These are phyloP conservation scores for Vanacampus margaritifer DNA, from an alignment of 2,113 vertebrate genomes.

Conservation along the genomic window DNA sequence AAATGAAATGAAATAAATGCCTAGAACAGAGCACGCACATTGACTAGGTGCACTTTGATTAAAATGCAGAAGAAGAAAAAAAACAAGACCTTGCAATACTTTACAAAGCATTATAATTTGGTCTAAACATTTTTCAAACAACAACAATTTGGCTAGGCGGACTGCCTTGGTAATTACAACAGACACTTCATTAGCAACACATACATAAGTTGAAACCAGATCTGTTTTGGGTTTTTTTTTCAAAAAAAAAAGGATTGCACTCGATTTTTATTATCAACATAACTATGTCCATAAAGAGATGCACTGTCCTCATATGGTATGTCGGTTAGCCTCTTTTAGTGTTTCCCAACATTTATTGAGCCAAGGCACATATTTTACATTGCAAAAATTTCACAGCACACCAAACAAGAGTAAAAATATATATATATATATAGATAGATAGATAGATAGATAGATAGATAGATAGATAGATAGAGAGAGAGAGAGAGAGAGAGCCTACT, in stretches of 20 bases:
- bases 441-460: too few species aligned
- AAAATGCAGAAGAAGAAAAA: background rate
- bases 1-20: slow-evolving; percentile 10
- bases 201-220: background rate
- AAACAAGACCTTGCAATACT: background rate
- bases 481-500: too few species aligned
- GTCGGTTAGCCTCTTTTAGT: too few species aligned
- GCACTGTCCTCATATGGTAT: background rate
- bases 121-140: too few species aligned
- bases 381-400: too few species aligned
- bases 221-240: too few species aligned
- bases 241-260: background rate
- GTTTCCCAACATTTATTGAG: too few species aligned
- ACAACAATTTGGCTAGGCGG: background rate
- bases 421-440: too few species aligned
- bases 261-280: background rate
- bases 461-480: too few species aligned
- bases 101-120: background rate
- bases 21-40: background rate
- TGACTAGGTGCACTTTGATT: background rate
- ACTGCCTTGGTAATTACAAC: background rate
- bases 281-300: background rate
- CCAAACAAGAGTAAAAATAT: too few species aligned
- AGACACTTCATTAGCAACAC: background rate
- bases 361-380: too few species aligned